Conservation (phyloP, 35 echinoderm and acorn worm species). For the Acanthaster planci region DNA sequence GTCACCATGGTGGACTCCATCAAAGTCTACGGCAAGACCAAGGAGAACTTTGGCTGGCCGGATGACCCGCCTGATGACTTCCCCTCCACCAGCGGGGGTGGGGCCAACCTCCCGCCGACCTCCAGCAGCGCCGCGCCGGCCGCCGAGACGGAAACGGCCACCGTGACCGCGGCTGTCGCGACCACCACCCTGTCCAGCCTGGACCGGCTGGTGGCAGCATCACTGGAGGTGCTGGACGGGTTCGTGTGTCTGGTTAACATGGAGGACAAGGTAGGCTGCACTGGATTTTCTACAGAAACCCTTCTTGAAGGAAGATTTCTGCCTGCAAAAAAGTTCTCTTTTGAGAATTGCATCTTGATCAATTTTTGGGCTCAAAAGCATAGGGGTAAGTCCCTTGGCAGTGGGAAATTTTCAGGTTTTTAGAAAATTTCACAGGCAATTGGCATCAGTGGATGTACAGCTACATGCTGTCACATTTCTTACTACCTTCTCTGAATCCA, state of each 20-base stretch:
- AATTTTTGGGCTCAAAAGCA: too few relatives aligned
- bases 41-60: slow-evolving; percentile 94
- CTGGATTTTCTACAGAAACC: too few relatives aligned
- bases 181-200: slow-evolving; percentile 81
- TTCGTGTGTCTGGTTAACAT: slow-evolving; percentile 66
- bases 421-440: too few relatives aligned
- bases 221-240: slow-evolving; percentile 87
- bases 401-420: too few relatives aligned
- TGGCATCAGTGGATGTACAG: too few relatives aligned
- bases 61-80: slow-evolving; percentile 97
- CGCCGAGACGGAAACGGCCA: slow-evolving; percentile 58
- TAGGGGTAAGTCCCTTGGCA: too few relatives aligned
- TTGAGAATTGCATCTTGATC: too few relatives aligned
- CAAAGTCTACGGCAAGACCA: slow-evolving; percentile 97
- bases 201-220: slow-evolving; percentile 82
- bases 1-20: slow-evolving; percentile 99
- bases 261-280: slow-evolving; percentile 59
- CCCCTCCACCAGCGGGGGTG: slow-evolving; percentile 51
- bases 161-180: slow-evolving; percentile 36
- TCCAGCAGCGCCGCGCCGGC: slow-evolving; percentile 24
- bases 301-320: too few relatives aligned
- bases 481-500: too few relatives aligned
- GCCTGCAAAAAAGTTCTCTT: too few relatives aligned
- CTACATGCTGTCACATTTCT: too few relatives aligned
- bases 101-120: slow-evolving; percentile 37